Evolutionary conservation across 2,797 vertebrate genomes (phyloP), one percentile per base, ranked within the genome.

Genomic region (Naso thynnoides): DNA sequence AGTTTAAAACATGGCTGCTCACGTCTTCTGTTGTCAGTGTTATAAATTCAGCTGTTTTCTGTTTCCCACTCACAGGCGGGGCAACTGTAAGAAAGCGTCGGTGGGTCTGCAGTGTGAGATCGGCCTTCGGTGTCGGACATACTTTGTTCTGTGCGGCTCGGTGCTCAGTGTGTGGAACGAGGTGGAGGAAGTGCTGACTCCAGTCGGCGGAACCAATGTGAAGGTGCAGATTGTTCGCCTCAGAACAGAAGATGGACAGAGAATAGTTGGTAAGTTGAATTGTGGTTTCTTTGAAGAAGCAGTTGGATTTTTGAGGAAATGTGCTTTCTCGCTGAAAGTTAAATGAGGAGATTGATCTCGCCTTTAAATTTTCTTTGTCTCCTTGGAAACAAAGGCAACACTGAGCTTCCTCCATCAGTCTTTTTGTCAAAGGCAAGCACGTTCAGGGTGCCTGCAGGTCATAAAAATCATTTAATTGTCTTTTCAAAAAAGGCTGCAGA

Each of bases 91-190:
- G 93, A 99, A 99, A 68, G 96, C 96, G 0, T 95, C 96, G 0
- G 88, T 99, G 84, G 98, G 98, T 31, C 94, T 99, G 21, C 95
- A 96, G 38, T 99, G 98, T 68, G 98, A 99, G 71, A 93, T 99
- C 1, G 98, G 98, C 11, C 95, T 99, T 2, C 96, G 98, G 14
- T 99, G 98, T 70, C 87, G 98, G 65, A 98, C 96, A 0, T 99
- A 98, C 82, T 97, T 95, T 0, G 98, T 99, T 0, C 86, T 99
- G n/a, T 99, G 98, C 8, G 98, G 98, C 57, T 99, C 98, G 0
- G 98, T 99, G 8, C 93, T 99, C 76, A 99, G 98, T 0, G 98
- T 99, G 87, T 99, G 98, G 98, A 99, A 97, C 1, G 98, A 99
- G 91, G 96, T 99, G 52, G 98, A 99, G 73, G 96, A 96, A 0